Evolutionary conservation across 2,888 invertebrate genomes (phyloP).

Genomic region (Diarsia dahlii): DNA sequence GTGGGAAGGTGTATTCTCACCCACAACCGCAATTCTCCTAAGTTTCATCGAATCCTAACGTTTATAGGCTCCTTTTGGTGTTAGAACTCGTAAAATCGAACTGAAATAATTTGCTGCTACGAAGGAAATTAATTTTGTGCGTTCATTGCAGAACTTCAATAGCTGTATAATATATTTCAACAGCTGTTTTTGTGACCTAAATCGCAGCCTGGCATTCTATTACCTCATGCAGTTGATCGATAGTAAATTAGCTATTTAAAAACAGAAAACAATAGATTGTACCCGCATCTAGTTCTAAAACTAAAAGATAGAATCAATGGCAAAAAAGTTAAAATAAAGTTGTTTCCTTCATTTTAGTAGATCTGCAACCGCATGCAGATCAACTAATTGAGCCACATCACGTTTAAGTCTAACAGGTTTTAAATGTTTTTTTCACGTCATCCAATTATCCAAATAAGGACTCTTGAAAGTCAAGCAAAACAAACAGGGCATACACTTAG

Average conservation of each 20-base stretch:
- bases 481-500: neutral
- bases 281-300: neutral
- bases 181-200: neutral
- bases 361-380: neutral
- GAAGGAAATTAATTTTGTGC: neutral
- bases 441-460: conserved; percentile 4
- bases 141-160: neutral
- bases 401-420: neutral
- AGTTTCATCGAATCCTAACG: neutral
- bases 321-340: neutral
- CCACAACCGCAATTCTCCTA: neutral
- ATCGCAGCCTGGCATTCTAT: neutral
- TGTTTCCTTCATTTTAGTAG: conserved; percentile 3
- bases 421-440: neutral
- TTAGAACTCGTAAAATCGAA: conserved; percentile 2
- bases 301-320: neutral
- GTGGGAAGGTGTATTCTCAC: neutral
- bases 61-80: neutral
- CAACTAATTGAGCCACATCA: neutral
- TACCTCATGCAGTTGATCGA: neutral
- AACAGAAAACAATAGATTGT: neutral
- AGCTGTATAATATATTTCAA: neutral
- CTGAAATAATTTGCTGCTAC: neutral
- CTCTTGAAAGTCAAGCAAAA: neutral
- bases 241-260: neutral